Evolutionary conservation across 64 coral and sea anemone species (phyloP).

Genomic region (Catalaphyllia jardinei): DNA sequence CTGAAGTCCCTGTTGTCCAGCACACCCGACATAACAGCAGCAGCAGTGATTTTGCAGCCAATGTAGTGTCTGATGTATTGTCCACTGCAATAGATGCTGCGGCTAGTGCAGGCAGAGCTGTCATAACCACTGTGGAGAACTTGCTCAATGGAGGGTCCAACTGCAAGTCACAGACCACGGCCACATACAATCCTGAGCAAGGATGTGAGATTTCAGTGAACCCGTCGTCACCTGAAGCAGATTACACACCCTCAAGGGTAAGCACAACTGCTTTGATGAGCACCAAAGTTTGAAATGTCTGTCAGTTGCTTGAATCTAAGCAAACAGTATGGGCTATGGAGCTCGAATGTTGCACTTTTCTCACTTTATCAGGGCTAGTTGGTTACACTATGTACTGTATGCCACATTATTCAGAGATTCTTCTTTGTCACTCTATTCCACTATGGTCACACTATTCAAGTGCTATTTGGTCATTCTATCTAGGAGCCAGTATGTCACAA

Average conservation of each 20-base stretch:
- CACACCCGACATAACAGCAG: not conserved
- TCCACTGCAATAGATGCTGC: slow-evolving; percentile 69
- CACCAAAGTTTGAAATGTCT: not conserved
- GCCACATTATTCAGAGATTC: no score
- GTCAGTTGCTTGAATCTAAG: not conserved
- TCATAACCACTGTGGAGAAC: slow-evolving; percentile 59
- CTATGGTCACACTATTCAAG: no score
- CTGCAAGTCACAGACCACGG: slow-evolving; percentile 7
- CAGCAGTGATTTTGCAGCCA: slow-evolving; percentile 31
- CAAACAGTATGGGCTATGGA: not conserved
- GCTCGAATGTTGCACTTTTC: not conserved
- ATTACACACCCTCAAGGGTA: not conserved
- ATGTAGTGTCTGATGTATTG: slow-evolving; percentile 67
- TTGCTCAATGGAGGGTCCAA: not conserved
- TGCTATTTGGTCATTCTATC: no score
- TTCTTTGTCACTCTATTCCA: no score
- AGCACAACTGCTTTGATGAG: not conserved
- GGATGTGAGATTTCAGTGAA: slow-evolving; percentile 57
- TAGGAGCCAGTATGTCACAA: no score
- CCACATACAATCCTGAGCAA: slow-evolving; percentile 49
- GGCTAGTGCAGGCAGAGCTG: slow-evolving; percentile 60
- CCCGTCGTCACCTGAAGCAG: not conserved
- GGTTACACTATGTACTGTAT: no score
- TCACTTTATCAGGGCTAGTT: not conserved
- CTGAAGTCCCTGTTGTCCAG: not conserved